Base-by-base conservation (phyloP, 2,797 vertebrate species). In the Phalloptychus januarius region DNA sequence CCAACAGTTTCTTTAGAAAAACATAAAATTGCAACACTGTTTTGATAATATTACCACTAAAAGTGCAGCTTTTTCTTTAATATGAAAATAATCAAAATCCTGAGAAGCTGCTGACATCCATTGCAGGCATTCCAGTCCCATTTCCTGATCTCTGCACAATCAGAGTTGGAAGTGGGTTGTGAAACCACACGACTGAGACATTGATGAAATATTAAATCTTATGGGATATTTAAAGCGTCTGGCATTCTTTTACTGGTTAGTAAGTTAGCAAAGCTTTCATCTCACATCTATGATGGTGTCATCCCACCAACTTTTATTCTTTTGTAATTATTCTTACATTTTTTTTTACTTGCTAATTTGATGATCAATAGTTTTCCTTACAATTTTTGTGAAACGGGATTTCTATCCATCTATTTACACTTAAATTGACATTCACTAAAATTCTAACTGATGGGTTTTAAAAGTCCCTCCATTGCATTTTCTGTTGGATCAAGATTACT, bases 181-280 rank as follows among this genome's bases (percentile, higher is more conserved):
- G 74, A 72, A 79, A 81, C 79, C 82, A 71, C 72, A 86, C 78
- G 79, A 88, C 81, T 82, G 65, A 91, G 87, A 88, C 79, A 87
- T 71, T 89, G 79, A 93, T 95, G n/a, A 95, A 95, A 95, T 94
- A 94, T 95, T 93, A 92, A 95, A 88, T 90, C 54, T 31, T 61
- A 40, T 54, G 72, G 80, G 85, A 89, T 94, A 93, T 95, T 93
- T 94, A 89, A 91, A 93, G 92, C 88, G 83, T 81, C 82, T 89
- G 86, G 92, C 87, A 91, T 91, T 90, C 83, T 91, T 85, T 12
- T 13, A 86, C 54, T 85, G 69, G 80, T 83, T 44, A 36, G 38
- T 81, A 72, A 85, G 81, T 83, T 87, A 18, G 80, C 85, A 88
- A 86, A 42, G 36, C 73, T 72, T 52, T 70, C 71, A 78, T 42